Percentiles rank a stretch among this genome's conserved stretches.
These are phyloP conservation scores for Argyra leucocephala DNA, from an alignment of 2,888 invertebrate genomes.

Conservation along the genomic window DNA sequence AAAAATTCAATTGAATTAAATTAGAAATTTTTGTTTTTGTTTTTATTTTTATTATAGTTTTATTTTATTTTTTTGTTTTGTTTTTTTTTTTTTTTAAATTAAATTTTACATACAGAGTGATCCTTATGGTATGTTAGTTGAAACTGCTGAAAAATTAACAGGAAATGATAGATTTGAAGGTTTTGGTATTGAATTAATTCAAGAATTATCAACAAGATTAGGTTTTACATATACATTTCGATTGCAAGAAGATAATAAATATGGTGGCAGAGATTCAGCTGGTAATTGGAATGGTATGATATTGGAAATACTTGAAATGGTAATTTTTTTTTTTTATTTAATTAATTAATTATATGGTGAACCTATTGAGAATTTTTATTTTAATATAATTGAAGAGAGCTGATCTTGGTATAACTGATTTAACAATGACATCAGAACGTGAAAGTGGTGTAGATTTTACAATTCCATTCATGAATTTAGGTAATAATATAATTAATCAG, in stretches of 20 bases:
- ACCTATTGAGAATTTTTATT: no score
- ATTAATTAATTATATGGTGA: neutral
- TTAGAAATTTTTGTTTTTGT: no score
- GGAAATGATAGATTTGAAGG: conserved; percentile 80
- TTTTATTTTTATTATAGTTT: no score
- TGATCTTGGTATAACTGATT: conserved; percentile 83
- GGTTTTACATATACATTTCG: conserved; percentile 76
- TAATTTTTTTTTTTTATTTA: conserved; percentile 20
- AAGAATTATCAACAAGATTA: conserved; percentile 64
- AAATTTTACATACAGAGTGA: conserved; percentile 58
- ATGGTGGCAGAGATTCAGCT: conserved; percentile 58
- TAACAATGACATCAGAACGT: conserved; percentile 78
- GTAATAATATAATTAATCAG: conserved; percentile 34
- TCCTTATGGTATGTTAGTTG: conserved; percentile 79
- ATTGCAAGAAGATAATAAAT: conserved; percentile 62
- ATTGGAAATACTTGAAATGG: conserved; percentile 63
- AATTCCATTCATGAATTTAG: conserved; percentile 89
- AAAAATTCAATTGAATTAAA: no score
- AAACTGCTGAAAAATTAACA: conserved; percentile 52
- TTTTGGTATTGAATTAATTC: conserved; percentile 77
- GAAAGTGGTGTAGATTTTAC: conserved; percentile 88
- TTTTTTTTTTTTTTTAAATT: neutral
- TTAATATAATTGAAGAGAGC: conserved; percentile 55
- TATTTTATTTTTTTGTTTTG: no score
- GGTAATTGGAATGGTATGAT: conserved; percentile 80